Evolutionary conservation across 2,888 invertebrate species (phyloP), one percentile per base, ranked within the genome.

Genomic region (Drosophila dives): DNA sequence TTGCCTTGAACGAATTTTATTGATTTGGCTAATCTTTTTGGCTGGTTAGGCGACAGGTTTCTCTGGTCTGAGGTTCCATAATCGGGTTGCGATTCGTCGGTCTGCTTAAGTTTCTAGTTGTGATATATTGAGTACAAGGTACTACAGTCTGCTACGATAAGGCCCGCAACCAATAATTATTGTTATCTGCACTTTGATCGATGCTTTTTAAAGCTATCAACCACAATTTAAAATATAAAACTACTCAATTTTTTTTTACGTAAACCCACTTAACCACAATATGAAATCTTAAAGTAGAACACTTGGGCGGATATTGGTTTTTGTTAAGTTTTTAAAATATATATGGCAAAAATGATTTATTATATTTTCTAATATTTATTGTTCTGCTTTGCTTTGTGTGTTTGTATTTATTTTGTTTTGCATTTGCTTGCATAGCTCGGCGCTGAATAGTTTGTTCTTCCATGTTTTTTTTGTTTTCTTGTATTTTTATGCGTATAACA

Each of bases 361-460:
- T 81, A 72, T 55, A 50, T 74, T 59, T 50, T 62, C 81, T 75
- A 80, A 90, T 72, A 85, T 85, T 84, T 85, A 85, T 90, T 86
- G 86, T 89, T 85, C 86, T 73, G 81, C 64, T 83, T 84, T 81
- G 72, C 64, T 82, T 67, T 56, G 62, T 56, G 56, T 64, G 61
- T 61, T 15, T 51, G 26, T 40, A 12, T 23, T 23, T 55, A 6
- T 29, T 32, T 23, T 23, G 26, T 42, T 34, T 54, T 26, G 55
- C 55, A 55, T 36, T 67, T 38, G 66, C 51, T 64, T 80, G 71
- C 55, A 49, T 69, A 59, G 68, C 64, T 69, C 32, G 64, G 58
- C 53, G 64, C 54, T 69, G 23, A 49, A 36, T 38, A 48, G 29
- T 34, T 38, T 55, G 50, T 70, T 51, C n/a, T n/a, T 36, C 15